Base-by-base conservation (phyloP, 2,113 vertebrate genomes). In the Pyxicephalus adspersus region DNA sequence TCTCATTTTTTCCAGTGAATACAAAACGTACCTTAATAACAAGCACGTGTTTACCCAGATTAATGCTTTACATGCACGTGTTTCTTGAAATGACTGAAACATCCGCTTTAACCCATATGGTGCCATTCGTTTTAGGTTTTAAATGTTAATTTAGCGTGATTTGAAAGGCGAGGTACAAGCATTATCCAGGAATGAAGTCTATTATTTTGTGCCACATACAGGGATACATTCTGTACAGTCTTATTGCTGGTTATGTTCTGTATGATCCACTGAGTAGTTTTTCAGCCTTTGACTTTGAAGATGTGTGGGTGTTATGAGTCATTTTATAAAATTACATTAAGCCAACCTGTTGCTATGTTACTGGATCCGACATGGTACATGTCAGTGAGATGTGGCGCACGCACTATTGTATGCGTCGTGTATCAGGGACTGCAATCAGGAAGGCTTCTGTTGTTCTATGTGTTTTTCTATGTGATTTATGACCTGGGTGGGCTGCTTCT, bases 221-320 rank as follows among this genome's bases (percentile, higher is more conserved):
- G 78, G 26, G 67, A 80, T 55, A 81, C 58, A 45, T 74, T 73
- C 60, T 81, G 60, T 64, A 74, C 60, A 74, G 51, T 63, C 34
- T 74, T n/a, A 55, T 55, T 81, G 79, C 34, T n/a, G 58, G 50
- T 64, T 55, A 81, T 64, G 72, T 72, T 82, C 28, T 75, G 74
- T 75, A 38, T 65, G 29, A 74, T 73, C 45, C 60, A 25, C 61
- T 16, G 51, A 82, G 38, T 38, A 45, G 63, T 75, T 82, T 52
- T 82, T 82, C 64, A 71, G 71, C 66, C 61, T 58, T 66, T 73
- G 70, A 81, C 80, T 75, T 82, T 82, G 18, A 75, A 55, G 50
- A 50, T 28, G 72, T 66, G 80, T 82, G 71, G 80, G 80, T 63
- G 79, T 75, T 66, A 63, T 75, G 80, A 82, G 70, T 82, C 80